Percentiles rank a stretch among this genome's conserved stretches.
phyloP scores from a whole-genome alignment of 1,140 invertebrate species.

The Pseudomyrmex sp. region DNA sequence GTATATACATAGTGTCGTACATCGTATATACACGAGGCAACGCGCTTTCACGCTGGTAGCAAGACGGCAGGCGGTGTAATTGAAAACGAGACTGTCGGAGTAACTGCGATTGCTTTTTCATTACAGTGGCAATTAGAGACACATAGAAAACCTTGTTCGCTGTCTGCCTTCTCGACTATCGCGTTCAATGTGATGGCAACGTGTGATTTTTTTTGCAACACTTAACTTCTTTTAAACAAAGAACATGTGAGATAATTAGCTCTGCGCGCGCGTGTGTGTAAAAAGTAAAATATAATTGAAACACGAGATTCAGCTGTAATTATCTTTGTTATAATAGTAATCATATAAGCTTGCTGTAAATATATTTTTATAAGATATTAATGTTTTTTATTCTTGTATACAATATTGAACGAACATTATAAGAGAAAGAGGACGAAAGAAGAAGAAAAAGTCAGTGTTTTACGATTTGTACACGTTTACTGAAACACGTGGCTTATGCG shows the following conservation, averaged over 20 bases:
- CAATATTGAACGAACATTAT: slow-evolving; percentile 8
- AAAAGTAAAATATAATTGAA: background rate
- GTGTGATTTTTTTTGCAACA: slow-evolving; percentile 14
- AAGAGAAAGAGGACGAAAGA: no score
- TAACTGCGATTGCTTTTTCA: slow-evolving; percentile 59
- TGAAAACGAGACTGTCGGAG: slow-evolving; percentile 52
- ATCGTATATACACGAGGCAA: background rate
- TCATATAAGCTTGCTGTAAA: background rate
- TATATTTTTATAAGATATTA: background rate
- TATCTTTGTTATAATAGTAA: background rate
- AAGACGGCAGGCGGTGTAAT: slow-evolving; percentile 39
- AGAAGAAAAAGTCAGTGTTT: slow-evolving; percentile 11
- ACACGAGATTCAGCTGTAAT: background rate
- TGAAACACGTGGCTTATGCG: slow-evolving; percentile 1
- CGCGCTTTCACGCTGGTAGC: slow-evolving; percentile 17
- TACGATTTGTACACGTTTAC: slow-evolving; percentile 17
- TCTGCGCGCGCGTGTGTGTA: no score
- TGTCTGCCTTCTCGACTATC: background rate
- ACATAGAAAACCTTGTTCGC: background rate
- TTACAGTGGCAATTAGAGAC: slow-evolving; percentile 46
- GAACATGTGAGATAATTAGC: background rate
- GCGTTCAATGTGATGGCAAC: background rate
- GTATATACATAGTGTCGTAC: slow-evolving; percentile 17
- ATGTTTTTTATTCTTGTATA: background rate
- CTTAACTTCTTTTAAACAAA: background rate